Conservation (phyloP, 1,140 invertebrate genomes). For the Bombus soroeensis region DNA sequence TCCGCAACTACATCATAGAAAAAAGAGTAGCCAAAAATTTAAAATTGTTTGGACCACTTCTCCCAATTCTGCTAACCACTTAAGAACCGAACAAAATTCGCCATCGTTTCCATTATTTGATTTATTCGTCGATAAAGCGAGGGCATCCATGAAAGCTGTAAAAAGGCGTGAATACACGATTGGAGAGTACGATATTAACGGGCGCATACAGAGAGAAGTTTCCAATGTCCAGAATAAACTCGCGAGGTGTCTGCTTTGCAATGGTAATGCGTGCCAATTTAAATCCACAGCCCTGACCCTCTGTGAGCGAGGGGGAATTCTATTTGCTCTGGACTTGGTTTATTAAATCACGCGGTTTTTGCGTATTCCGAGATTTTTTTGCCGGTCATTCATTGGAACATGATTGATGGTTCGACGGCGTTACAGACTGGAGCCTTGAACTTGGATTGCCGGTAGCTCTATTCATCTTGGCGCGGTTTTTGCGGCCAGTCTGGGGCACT, state of each 20-base stretch:
- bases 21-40: too few relatives aligned
- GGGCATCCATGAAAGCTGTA: too few relatives aligned
- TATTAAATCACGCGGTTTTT: constrained; percentile 19
- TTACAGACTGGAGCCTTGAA: constrained; percentile 32
- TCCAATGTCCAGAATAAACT: background rate
- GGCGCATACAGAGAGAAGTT: background rate
- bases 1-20: background rate
- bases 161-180: background rate
- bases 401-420: constrained; percentile 15
- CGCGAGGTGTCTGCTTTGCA: constrained; percentile 14
- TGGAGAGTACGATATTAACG: background rate
- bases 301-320: background rate
- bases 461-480: constrained; percentile 12
- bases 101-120: background rate
- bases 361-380: background rate
- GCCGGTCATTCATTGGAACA: background rate
- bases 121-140: background rate
- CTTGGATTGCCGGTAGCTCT: constrained; percentile 7
- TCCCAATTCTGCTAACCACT: background rate
- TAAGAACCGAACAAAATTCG: background rate
- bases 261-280: constrained; percentile 35
- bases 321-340: background rate
- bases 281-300: background rate
- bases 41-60: background rate
- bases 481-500: background rate